These are phyloP conservation scores for Lasaia peninsularis DNA, from an alignment of 1,140 invertebrate species.

Conservation along the genomic window DNA sequence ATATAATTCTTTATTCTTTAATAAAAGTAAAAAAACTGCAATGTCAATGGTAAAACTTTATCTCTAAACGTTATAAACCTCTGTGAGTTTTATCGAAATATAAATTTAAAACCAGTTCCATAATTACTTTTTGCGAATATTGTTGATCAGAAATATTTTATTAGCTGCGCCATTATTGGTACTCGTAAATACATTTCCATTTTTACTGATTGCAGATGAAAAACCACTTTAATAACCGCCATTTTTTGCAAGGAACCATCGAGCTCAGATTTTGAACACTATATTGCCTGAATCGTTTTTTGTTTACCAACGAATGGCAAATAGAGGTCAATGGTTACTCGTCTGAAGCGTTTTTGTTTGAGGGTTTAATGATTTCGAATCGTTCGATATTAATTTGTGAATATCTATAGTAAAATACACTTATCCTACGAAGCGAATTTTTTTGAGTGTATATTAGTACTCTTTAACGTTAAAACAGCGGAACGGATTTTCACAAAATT, in stretches of 20 bases:
- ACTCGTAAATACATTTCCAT: conserved; percentile 5
- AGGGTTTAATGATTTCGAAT: conserved; percentile 25
- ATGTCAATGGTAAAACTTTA: too few relatives aligned
- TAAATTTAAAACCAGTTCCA: too few relatives aligned
- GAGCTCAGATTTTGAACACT: conserved; percentile 31
- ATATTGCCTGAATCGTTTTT: conserved; percentile 60
- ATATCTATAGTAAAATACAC: too few relatives aligned
- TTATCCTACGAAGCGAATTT: too few relatives aligned
- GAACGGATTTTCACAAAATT: too few relatives aligned
- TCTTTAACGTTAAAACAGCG: too few relatives aligned
- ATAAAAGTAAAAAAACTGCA: too few relatives aligned
- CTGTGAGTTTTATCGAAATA: too few relatives aligned
- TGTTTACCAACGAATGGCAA: conserved; percentile 59
- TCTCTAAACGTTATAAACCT: too few relatives aligned
- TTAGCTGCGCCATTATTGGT: not conserved
- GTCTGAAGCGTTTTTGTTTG: conserved; percentile 44
- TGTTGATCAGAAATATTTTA: not conserved
- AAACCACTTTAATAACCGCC: conserved; percentile 69
- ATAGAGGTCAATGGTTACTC: conserved; percentile 51
- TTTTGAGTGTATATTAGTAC: too few relatives aligned
- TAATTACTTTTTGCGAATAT: too few relatives aligned
- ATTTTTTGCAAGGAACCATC: conserved; percentile 29
- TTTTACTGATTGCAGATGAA: conserved; percentile 37
- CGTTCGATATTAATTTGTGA: not conserved
- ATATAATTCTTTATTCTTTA: too few relatives aligned